Evolutionary conservation across 1,140 invertebrate species (phyloP).

Genomic region (Eupeodes corollae): DNA sequence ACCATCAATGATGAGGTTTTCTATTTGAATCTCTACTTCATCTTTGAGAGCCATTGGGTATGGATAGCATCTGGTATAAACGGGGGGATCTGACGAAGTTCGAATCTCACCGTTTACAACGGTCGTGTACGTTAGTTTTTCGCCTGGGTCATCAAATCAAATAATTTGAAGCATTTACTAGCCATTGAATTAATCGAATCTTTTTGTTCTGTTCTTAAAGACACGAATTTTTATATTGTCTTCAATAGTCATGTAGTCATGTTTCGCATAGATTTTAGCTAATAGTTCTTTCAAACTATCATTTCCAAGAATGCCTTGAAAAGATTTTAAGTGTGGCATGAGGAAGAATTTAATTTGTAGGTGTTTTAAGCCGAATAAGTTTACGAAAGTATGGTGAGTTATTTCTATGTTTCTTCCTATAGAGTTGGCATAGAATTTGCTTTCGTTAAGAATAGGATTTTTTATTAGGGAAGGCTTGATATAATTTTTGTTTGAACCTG

Average conservation of each 20-base stretch:
- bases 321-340: background rate
- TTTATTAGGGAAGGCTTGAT: background rate
- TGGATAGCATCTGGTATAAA: constrained; percentile 12
- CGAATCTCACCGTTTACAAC: background rate
- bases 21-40: constrained; percentile 17
- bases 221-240: background rate
- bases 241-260: background rate
- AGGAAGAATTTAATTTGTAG: no score
- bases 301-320: background rate
- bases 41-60: constrained; percentile 12
- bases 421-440: background rate
- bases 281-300: background rate
- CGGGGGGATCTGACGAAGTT: background rate
- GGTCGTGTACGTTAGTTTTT: constrained; percentile 4
- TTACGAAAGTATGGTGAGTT: no score
- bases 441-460: constrained; percentile 1
- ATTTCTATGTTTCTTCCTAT: background rate
- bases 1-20: constrained; percentile 16
- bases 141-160: background rate
- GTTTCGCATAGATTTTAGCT: background rate
- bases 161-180: background rate
- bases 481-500: constrained; percentile 3
- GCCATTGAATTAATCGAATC: background rate
- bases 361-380: no score
- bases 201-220: background rate